Base-by-base conservation (phyloP, 2,797 vertebrate genomes). In the Meriones psammophilus region DNA sequence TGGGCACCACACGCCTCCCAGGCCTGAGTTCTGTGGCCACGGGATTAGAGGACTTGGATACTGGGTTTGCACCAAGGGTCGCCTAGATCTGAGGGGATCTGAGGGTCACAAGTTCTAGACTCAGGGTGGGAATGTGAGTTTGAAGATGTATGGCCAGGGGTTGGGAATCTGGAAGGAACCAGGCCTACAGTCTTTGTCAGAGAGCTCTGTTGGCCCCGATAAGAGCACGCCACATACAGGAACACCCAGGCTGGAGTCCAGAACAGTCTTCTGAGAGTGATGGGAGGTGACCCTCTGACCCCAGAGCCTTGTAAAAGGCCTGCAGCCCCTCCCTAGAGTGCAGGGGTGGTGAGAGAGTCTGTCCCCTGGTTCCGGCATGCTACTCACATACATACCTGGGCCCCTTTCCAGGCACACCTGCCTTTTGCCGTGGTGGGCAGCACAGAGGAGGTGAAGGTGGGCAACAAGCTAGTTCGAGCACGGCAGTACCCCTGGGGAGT, bases 401-500 rank as follows among this genome's bases (percentile, higher is more conserved):
- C 26, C 98, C 69, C 88, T 77, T 98, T 98, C 4, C 97, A 99
- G 99, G 99, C 99, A 86, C 99, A 99, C 97, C 99, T 99, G 97
- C 99, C 99, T 0, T 99, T 99, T 1, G 99, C 99, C 2, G 99
- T 99, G 95, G 99, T 99, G 0, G 99, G 99, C 92, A 99, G 99
- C 98, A 99, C 99, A 1, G 99, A 99, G 97, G 99, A 99, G 98
- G 99, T 99, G 95, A 99, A 99, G 96, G 99, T 99, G 87, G 99
- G 99, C 22, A 99, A 99, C 98, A 99, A 99, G 98, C 99, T 99
- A 62, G 99, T 99, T 97, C 98, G 99, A 98, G 99, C 99, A 89
- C 99, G 99, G 93, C 99, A 99, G 98, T 99, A 99, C 98, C 99
- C 99, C 0, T 99, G 99, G 99, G 99, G 99, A 56, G 99, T 99